Percentiles rank a stretch among this genome's conserved stretches.
Conservation (phyloP, 2,113 vertebrate genomes). For the Nothoprocta perdicaria region DNA sequence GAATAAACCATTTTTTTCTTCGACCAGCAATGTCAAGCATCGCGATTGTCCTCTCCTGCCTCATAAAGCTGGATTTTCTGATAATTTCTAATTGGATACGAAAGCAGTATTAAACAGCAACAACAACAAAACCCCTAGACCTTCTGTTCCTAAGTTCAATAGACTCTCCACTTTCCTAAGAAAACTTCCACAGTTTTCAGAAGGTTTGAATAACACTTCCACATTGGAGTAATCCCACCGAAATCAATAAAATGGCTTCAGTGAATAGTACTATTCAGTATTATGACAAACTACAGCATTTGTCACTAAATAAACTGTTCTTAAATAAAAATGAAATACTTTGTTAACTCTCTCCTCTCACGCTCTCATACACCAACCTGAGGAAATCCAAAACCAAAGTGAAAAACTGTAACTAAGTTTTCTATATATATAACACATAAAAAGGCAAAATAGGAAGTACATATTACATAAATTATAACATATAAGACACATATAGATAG, state of each 20-base stretch:
- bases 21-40: background rate
- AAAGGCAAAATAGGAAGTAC: too few species aligned
- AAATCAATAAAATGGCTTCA: background rate
- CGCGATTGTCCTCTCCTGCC: background rate
- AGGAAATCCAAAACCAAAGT: background rate
- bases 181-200: background rate
- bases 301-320: background rate
- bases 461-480: too few species aligned
- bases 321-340: background rate
- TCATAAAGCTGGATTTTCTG: background rate
- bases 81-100: background rate
- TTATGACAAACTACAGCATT: background rate
- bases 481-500: background rate
- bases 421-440: background rate
- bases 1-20: background rate
- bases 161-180: background rate
- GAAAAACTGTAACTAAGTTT: background rate
- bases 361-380: fast-evolving
- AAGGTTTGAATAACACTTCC: background rate
- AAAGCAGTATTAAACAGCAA: background rate
- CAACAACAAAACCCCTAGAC: too few species aligned
- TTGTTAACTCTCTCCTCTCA: background rate
- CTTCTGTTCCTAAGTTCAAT: background rate
- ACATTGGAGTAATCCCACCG: background rate
- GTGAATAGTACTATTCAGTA: background rate